Evolutionary conservation across 1,140 invertebrate genomes (phyloP), one percentile per base, ranked within the genome.

Genomic region (Meloidogyne floridensis): DNA sequence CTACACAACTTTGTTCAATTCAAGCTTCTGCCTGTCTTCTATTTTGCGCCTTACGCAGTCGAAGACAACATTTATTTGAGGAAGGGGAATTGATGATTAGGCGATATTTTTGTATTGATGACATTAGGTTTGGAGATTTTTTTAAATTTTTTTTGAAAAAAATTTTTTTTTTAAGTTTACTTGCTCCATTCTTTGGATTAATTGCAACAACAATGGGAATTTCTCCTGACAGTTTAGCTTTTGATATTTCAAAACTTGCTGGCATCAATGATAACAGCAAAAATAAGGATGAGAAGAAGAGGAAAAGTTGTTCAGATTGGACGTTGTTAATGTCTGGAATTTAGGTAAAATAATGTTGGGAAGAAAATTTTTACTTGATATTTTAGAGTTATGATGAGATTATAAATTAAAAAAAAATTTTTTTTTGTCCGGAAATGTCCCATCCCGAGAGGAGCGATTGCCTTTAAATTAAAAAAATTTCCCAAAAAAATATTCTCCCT

Each of bases 21-120:
- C 77, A 79, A 79, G 77, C 77, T 69, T 43, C 77, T 69, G 77
- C 77, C 42, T 65, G 53, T 54, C 77, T 79, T 18, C 65, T 79
- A 7, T 79, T 79, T 71, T 69, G 69, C 11, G 77, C 77, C 8
- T 43, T 79, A 10, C 77, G 77, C 54, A 69, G 65, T 18, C 54
- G 65, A 20, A n/a, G 72, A 18, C 54, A 65, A 72, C 77, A 79
- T 47, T 71, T 79, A 72, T 42, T 79, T 51, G 65, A 20, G 7
- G 56, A 79, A 51, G 72, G 77, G 13, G 77, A 79, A 72, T 72
- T 71, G 51, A 72, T 69, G 13, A 79, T 79, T 47, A 69, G 65
- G 15, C 65, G 77, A 43, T 18, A 79, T 47, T 69, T 79, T 51
- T 69, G 77, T 51, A 51, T 79, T 65, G 77, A 79, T 18, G 54